Evolutionary conservation across 92 coral and sea anemone genomes (phyloP).

Genomic region (Heliopora coerulea): DNA sequence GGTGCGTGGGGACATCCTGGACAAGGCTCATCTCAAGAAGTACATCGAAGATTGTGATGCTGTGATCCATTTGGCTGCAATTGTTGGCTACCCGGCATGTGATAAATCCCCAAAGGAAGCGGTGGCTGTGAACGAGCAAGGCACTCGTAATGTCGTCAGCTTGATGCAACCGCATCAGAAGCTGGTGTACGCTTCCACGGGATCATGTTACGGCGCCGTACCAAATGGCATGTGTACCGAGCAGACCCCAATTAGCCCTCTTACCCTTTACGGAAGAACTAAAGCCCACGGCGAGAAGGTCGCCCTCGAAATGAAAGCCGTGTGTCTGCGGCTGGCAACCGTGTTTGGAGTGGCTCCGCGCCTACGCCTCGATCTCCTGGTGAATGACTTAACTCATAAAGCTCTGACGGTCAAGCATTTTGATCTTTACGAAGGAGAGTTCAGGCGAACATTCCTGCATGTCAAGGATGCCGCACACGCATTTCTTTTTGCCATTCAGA

Average conservation of each 20-base stretch:
- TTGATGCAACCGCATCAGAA: constrained; percentile 60
- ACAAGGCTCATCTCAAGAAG: constrained; percentile 52
- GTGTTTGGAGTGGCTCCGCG: constrained; percentile 91
- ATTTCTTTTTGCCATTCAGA: constrained; percentile 79
- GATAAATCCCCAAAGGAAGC: constrained; percentile 68
- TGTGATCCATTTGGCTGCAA: constrained; percentile 81
- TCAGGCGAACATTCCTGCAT: constrained; percentile 88
- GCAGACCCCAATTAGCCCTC: constrained; percentile 81
- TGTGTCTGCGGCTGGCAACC: constrained; percentile 88
- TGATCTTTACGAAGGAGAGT: constrained; percentile 89
- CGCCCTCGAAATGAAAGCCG: constrained; percentile 60
- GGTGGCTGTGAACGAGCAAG: constrained; percentile 66
- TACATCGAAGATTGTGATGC: constrained; percentile 61
- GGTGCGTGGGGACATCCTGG: constrained; percentile 75
- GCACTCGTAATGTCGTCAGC: constrained; percentile 75
- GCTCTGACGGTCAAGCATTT: constrained; percentile 76
- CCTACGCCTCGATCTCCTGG: constrained; percentile 81
- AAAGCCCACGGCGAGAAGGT: constrained; percentile 79
- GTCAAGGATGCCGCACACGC: constrained; percentile 91
- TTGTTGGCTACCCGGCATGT: constrained; percentile 96
- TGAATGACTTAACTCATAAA: constrained; percentile 83
- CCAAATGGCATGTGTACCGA: constrained; percentile 79
- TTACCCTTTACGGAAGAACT: constrained; percentile 82
- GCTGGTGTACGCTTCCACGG: constrained; percentile 88
- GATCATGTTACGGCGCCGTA: constrained; percentile 97